These are phyloP conservation scores for Varroa destructor DNA, from an alignment of 1,140 invertebrate genomes.

Conservation along the genomic window DNA sequence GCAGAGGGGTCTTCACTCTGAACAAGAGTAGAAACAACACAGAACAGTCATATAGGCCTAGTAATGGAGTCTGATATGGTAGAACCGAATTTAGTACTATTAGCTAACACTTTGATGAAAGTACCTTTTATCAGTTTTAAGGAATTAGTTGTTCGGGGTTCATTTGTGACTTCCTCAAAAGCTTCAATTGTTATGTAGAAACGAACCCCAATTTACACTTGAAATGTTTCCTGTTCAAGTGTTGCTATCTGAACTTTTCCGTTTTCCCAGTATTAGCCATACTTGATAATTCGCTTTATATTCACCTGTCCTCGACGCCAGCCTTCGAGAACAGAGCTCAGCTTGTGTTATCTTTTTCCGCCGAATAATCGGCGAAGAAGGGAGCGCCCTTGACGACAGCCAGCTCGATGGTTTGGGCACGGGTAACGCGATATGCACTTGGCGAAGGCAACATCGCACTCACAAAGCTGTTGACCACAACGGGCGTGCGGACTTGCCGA, in stretches of 20 bases:
- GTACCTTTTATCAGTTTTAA: too few species aligned
- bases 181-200: too few species aligned
- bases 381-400: constrained; percentile 10
- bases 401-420: constrained; percentile 48
- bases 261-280: too few species aligned
- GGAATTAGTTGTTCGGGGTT: too few species aligned
- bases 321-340: constrained; percentile 28
- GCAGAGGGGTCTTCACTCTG: constrained; percentile 22
- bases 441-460: constrained; percentile 65
- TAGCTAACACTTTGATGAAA: too few species aligned
- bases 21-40: background rate
- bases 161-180: too few species aligned
- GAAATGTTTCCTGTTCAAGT: too few species aligned
- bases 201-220: too few species aligned
- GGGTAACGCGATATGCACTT: constrained; percentile 59
- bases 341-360: constrained; percentile 18
- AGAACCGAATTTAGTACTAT: too few species aligned
- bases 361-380: background rate
- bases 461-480: constrained; percentile 63
- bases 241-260: too few species aligned
- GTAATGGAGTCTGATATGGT: too few species aligned
- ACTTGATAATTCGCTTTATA: background rate
- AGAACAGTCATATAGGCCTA: too few species aligned
- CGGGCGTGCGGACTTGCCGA: constrained; percentile 34
- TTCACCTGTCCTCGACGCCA: constrained; percentile 26